Evolutionary conservation across 1,140 invertebrate species (phyloP), one percentile per base, ranked within the genome.

Genomic region (Holotrichia oblita): DNA sequence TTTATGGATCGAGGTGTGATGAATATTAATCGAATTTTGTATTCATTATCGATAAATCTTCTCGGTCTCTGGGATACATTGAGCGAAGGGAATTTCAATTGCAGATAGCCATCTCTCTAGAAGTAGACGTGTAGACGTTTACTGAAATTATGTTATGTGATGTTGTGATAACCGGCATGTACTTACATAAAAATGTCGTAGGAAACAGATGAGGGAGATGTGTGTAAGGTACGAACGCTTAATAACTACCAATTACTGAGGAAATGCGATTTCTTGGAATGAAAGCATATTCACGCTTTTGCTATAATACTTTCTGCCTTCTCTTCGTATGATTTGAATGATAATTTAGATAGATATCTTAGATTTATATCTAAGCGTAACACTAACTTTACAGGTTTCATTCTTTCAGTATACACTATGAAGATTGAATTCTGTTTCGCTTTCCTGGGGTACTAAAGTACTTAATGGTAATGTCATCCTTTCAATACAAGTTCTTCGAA

Each of bases 31-130:
- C 22, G 22, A 69, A 69, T 34, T 69, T 69, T 20, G 61, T 69
- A 69, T 69, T 69, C 61, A 69, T 69, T 69, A 69, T 69, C 61
- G 61, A 69, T 69, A 69, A 69, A 69, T 69, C 61, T 69, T 34
- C 61, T 24, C 61, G 61, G 8, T 27, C 61, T 34, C 61, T 24
- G 61, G 61, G 27, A 34, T 34, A 34, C 27, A 69, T n/a, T 10
- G 61, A 69, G 22, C 22, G 20, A 12, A 14, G 61, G 27, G 61
- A 69, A 69, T 69, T 69, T 69, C 61, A 69, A 69, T 69, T 69
- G 61, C 61, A 34, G 61, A 69, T 69, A 69, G 10, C 7, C 61
- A 69, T 69, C 61, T n/a, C n/a, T 48, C 10, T 14, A 48, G 44
- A 48, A 17, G 27, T 55, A 55, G 48, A 6, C 14, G 48, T 55